phyloP scores from a whole-genome alignment of 2,888 invertebrate genomes.

The Melanostoma scalare region DNA sequence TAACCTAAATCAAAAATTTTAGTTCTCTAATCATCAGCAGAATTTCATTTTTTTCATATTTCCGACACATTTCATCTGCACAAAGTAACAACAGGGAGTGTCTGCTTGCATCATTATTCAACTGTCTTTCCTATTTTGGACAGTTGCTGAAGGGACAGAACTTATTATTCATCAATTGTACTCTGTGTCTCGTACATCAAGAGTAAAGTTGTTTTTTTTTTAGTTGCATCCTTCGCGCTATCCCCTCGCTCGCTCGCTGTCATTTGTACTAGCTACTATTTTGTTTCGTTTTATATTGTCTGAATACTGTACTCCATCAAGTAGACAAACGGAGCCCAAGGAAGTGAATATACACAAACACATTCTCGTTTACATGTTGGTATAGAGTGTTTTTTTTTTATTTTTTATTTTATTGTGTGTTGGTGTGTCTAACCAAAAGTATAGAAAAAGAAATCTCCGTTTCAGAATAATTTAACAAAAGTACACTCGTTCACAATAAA shows the following conservation, averaged over 20 bases:
- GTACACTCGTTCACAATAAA: slow-evolving; percentile 70
- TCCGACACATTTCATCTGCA: slow-evolving; percentile 42
- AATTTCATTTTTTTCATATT: slow-evolving; percentile 14
- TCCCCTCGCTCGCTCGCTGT: slow-evolving; percentile 19
- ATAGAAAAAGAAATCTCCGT: slow-evolving; percentile 55
- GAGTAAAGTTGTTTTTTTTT: slow-evolving; percentile 49
- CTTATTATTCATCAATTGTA: slow-evolving; percentile 73
- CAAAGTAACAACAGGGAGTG: slow-evolving; percentile 45
- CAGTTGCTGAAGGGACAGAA: slow-evolving; percentile 65
- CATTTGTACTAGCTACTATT: slow-evolving; percentile 52
- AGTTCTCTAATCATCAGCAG: slow-evolving; percentile 34
- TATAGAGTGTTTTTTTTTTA: neutral
- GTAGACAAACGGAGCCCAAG: slow-evolving; percentile 54
- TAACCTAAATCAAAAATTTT: slow-evolving; percentile 31
- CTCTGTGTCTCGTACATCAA: slow-evolving; percentile 60
- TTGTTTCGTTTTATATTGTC: slow-evolving; percentile 47
- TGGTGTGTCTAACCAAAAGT: slow-evolving; percentile 49
- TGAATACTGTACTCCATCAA: slow-evolving; percentile 39
- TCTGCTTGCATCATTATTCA: slow-evolving; percentile 63
- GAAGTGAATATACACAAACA: slow-evolving; percentile 48
- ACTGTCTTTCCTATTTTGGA: slow-evolving; percentile 55
- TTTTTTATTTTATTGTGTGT: neutral
- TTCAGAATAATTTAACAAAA: slow-evolving; percentile 71
- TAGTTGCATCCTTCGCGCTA: slow-evolving; percentile 30
- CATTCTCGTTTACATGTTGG: neutral